Base-by-base conservation (phyloP, 2,113 vertebrate genomes). In the Marmota flaviventris region DNA sequence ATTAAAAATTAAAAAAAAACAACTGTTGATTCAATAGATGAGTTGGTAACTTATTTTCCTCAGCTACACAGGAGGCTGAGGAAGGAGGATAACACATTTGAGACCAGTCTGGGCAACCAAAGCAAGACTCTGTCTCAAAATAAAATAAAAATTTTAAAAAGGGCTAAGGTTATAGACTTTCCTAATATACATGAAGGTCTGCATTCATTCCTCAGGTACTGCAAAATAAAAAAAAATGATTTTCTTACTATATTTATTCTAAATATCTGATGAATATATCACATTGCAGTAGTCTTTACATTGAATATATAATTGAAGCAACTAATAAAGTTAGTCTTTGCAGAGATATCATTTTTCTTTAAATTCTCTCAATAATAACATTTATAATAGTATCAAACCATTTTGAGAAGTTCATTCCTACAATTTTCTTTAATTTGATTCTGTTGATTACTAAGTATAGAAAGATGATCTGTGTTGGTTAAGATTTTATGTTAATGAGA, bases 301-400 rank as follows among this genome's bases (percentile, higher is more conserved):
- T 53, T 94, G 69, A 53, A 2, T 79, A 72, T 69, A 25, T 95
- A 79, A 88, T 73, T 93, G 63, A 95, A 65, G 73, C 83, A 95
- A 42, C 81, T 73, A 91, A n/a, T 37, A 45, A 88, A 94, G 37
- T 58, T 89, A 65, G 70, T 85, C 14, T 69, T 67, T 96, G 48
- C 1, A 4, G 16, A 70, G 61, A 65, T 63, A 45, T 58, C 12
- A 82, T 84, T 81, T 96, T 91, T 77, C 69, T 86, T 73, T 69
- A 93, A 90, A 86, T 70, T 65, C 42, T 82, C 17, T n/a, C 48
- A 69, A 56, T 84, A 63, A 39, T 95, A 90, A 65, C 82, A 63
- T 53, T 16, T 53, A 53, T 75, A 34, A 58, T 79, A 89, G 9
- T 58, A 39, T 93, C 39, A 69, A 93, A 63, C 29, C 16, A 93